Conservation (phyloP, 2,113 vertebrate genomes). For the Odocoileus virginianus region DNA sequence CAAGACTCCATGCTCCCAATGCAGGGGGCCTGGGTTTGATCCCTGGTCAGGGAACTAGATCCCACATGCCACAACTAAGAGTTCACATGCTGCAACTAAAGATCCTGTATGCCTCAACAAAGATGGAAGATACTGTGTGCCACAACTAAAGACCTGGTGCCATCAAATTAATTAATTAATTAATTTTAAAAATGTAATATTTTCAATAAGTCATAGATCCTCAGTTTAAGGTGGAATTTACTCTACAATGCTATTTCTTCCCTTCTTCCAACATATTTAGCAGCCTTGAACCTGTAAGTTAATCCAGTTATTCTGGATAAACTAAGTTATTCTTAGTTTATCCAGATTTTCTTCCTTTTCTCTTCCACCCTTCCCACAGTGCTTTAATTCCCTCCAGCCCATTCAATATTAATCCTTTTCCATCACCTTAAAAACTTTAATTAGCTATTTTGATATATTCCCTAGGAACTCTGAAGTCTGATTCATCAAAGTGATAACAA, state of each 20-base stretch:
- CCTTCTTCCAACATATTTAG: not conserved
- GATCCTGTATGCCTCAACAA: not conserved
- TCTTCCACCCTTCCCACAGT: not conserved
- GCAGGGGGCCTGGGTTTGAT: not conserved
- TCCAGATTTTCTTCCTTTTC: not conserved
- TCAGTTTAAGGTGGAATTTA: not conserved
- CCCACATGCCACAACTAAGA: not conserved
- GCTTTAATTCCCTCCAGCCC: not conserved
- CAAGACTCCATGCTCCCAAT: not conserved
- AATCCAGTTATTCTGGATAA: too few species aligned
- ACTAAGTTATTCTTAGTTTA: not conserved
- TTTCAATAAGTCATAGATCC: not conserved
- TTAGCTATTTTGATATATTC: conserved; percentile 40
- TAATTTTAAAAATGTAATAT: not conserved
- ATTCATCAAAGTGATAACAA: conserved; percentile 53
- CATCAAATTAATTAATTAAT: not conserved
- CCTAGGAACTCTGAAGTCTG: conserved; percentile 27
- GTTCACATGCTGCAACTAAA: not conserved
- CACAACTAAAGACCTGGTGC: not conserved
- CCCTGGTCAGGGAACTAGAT: not conserved
- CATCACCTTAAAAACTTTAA: conserved; percentile 35
- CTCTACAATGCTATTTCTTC: not conserved
- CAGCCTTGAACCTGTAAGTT: not conserved
- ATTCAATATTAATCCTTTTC: not conserved
- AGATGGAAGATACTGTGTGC: not conserved